phyloP scores from a whole-genome alignment of 2,888 invertebrate species.

The Agonopterix alstromeriana region DNA sequence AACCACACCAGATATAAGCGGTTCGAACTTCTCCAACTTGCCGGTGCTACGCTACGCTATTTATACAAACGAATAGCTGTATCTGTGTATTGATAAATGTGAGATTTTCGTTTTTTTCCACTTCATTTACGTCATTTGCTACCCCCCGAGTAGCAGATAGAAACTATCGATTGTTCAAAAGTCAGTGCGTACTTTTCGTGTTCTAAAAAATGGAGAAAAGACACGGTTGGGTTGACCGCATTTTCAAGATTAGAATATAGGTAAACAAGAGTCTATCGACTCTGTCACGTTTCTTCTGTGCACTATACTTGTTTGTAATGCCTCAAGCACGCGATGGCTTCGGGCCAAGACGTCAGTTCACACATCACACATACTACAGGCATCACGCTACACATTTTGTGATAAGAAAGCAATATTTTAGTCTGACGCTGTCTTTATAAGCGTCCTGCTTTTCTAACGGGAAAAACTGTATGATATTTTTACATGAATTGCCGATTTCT shows the following conservation, averaged over 20 bases:
- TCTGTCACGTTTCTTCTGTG: slow-evolving; percentile 13
- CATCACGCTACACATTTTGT: slow-evolving; percentile 6
- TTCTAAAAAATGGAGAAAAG: not conserved
- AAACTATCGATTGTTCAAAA: too few relatives aligned
- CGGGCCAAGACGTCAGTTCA: slow-evolving; percentile 34
- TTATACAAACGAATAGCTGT: slow-evolving; percentile 14
- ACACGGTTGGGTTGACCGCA: not conserved
- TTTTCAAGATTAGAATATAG: not conserved
- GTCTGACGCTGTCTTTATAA: not conserved
- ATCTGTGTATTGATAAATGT: slow-evolving; percentile 4
- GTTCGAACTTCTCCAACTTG: slow-evolving; percentile 35
- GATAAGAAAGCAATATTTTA: not conserved
- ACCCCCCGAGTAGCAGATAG: too few relatives aligned
- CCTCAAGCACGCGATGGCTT: slow-evolving; percentile 26
- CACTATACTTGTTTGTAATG: slow-evolving; percentile 11
- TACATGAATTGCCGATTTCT: too few relatives aligned
- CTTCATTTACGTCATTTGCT: slow-evolving; percentile 8
- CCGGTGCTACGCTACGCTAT: slow-evolving; percentile 25
- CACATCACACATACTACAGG: slow-evolving; percentile 16
- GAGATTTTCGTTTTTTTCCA: slow-evolving; percentile 19
- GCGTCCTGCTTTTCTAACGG: not conserved
- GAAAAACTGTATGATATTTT: too few relatives aligned
- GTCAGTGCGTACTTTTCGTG: too few relatives aligned
- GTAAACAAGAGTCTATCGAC: slow-evolving; percentile 7
- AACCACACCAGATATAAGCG: slow-evolving; percentile 44